Evolutionary conservation across 1,140 invertebrate species (phyloP), one percentile per base, ranked within the genome.

Genomic region (Tribolium castaneum): DNA sequence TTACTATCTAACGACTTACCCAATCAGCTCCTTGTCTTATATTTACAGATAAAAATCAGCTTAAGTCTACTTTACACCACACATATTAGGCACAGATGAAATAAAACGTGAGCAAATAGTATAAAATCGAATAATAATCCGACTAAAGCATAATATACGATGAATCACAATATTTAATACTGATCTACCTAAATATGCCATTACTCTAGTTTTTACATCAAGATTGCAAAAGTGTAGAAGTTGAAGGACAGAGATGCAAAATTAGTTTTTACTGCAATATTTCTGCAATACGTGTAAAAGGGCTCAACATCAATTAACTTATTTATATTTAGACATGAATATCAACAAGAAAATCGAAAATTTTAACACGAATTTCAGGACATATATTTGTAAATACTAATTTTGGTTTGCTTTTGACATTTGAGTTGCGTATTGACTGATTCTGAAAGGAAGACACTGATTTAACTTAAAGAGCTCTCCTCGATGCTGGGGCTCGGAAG

Each of bases 391-490:
- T 54, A 73, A 73, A 73, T 51, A 73, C 49, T 34, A 73, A 54
- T 25, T 73, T 73, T 50, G 25, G 54, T 73, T 73, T 19, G 2
- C 13, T 52, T 73, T 52, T 73, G 59, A 66, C 59, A 54, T 50
- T 72, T 72, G 70, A 72, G 12, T 72, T 50, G 35, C 2, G 16
- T 50, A 51, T 72, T 72, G 50, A 72, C 50, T 2, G n/a, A 34
- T 34, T 70, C 52, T 19, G 19, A 16, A 56, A 59, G 50, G 72
- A 75, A 75, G 72, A 54, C 72, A 51, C 34, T 10, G 12, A 25
- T 80, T 84, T 84, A 84, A 79, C 87, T 88, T 82, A 89, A 82
- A 59, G 87, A 87, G 78, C 84, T 87, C 80, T 90, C 85, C 78
- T 88, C 87, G 77, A 87, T 82, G 80, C 87, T 85, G 19, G 86